phyloP scores from a whole-genome alignment of 2,797 vertebrate species.

The Gadopsis bispinosus region DNA sequence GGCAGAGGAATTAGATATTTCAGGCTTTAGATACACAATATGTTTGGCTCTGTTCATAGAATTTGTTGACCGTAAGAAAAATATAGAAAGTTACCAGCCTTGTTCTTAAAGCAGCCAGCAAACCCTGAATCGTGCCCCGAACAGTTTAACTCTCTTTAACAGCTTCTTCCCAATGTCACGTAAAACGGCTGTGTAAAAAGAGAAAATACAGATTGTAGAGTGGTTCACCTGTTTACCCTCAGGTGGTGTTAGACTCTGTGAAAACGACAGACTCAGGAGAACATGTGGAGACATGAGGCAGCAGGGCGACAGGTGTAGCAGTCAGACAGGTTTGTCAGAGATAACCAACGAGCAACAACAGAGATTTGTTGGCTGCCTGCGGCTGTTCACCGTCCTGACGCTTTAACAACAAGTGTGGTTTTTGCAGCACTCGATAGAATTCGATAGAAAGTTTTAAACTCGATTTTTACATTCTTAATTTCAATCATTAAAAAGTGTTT shows the following conservation, averaged over 20 bases:
- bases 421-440: neutral
- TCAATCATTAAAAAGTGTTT: neutral
- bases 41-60: neutral
- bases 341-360: neutral
- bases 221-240: constrained; percentile 43
- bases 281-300: constrained; percentile 28
- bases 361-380: neutral
- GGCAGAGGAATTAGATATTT: too few species aligned
- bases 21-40: too few species aligned
- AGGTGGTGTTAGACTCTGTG: constrained; percentile 3
- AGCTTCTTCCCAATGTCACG: neutral
- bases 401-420: neutral
- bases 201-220: neutral
- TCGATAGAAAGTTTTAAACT: neutral
- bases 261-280: constrained; percentile 4
- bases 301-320: constrained; percentile 55
- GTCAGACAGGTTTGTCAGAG: constrained; percentile 55
- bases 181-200: neutral
- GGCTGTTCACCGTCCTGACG: neutral
- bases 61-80: neutral
- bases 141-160: neutral
- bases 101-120: neutral
- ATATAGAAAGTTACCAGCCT: too few species aligned
- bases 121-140: neutral
- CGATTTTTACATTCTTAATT: neutral